Percentiles rank a stretch among this genome's conserved stretches.
Conservation (phyloP, 2,113 vertebrate species). For the Actenoides hombroni region DNA sequence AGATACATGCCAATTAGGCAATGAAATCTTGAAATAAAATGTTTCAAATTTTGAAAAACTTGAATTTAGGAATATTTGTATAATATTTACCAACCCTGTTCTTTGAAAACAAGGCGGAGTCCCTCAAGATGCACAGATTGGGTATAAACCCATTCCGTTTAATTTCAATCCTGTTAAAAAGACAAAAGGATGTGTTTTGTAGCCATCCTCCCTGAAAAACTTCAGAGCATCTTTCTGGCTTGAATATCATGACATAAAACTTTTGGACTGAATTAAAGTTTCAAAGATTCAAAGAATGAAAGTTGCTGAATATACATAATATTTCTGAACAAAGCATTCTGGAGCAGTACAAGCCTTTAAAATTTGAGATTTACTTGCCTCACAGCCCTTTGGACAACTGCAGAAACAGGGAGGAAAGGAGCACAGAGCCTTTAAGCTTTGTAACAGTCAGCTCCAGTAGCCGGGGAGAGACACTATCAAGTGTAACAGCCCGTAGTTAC, state of each 20-base stretch:
- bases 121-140: background rate
- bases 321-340: background rate
- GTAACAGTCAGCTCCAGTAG: background rate
- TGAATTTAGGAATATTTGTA: background rate
- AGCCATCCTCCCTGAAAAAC: background rate
- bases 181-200: background rate
- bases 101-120: background rate
- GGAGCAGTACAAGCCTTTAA: background rate
- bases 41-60: background rate
- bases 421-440: background rate
- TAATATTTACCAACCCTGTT: background rate
- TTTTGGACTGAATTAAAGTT: background rate
- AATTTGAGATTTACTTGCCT: background rate
- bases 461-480: background rate
- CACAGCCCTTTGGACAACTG: background rate
- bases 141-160: background rate
- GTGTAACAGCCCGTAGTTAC: background rate
- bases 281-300: background rate
- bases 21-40: background rate
- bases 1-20: background rate
- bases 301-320: background rate
- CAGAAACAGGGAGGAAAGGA: background rate
- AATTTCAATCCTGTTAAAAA: background rate
- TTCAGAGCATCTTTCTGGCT: background rate
- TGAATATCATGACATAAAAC: background rate